phyloP scores from a whole-genome alignment of 1,140 invertebrate genomes.

The Temnothorax longispinosus region DNA sequence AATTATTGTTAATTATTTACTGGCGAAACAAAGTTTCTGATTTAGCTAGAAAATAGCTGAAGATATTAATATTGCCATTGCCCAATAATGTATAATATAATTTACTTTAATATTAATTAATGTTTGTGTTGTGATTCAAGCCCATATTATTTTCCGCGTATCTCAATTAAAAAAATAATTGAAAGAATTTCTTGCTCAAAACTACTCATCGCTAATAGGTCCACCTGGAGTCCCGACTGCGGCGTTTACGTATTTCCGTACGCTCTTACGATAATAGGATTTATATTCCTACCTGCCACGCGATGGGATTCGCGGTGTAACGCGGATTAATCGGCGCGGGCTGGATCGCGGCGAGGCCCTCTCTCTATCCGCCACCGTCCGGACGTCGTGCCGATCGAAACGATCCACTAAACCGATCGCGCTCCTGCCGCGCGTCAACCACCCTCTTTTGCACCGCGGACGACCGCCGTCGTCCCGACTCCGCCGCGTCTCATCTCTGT shows the following conservation, averaged over 20 bases:
- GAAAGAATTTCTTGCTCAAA: slow-evolving; percentile 3
- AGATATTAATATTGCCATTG: not conserved
- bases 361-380: slow-evolving; percentile 54
- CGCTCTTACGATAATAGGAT: slow-evolving; percentile 66
- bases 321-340: slow-evolving; percentile 70
- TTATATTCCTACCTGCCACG: slow-evolving; percentile 70
- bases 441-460: slow-evolving; percentile 50
- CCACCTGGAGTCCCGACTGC: slow-evolving; percentile 18
- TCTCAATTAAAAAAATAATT: slow-evolving; percentile 20
- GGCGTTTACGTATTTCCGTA: slow-evolving; percentile 55
- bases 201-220: slow-evolving; percentile 32
- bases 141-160: not conserved
- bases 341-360: slow-evolving; percentile 64
- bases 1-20: too few relatives aligned
- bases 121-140: not conserved
- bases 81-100: not conserved
- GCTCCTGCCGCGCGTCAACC: slow-evolving; percentile 31
- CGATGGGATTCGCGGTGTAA: slow-evolving; percentile 75
- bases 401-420: slow-evolving; percentile 76
- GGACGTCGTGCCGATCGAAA: slow-evolving; percentile 72
- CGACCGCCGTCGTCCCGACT: slow-evolving; percentile 65
- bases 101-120: not conserved
- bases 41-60: not conserved
- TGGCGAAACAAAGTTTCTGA: too few relatives aligned
- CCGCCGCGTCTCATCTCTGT: slow-evolving; percentile 69